phyloP scores from a whole-genome alignment of 2,113 vertebrate species.

The Neodon shergylaensis region DNA sequence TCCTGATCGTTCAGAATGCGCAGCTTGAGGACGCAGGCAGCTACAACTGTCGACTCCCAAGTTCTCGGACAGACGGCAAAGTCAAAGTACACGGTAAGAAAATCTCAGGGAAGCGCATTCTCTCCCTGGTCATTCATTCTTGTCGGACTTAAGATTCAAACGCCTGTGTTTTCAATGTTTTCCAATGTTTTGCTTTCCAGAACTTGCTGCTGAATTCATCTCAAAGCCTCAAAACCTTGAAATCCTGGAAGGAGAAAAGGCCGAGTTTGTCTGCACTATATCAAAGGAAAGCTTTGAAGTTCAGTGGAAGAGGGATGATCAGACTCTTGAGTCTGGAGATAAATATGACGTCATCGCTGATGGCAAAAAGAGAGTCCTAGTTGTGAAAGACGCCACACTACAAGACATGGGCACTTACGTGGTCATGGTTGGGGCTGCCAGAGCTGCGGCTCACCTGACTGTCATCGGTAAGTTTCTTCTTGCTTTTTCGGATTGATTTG shows the following conservation, averaged over 20 bases:
- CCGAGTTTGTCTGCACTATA: conserved; percentile 95
- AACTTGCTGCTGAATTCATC: conserved; percentile 97
- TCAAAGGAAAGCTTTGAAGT: conserved; percentile 95
- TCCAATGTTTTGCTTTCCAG: conserved; percentile 83
- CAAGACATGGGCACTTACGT: conserved; percentile 93
- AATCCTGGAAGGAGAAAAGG: conserved; percentile 96
- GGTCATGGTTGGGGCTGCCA: conserved; percentile 90
- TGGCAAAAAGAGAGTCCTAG: conserved; percentile 93
- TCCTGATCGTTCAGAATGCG: conserved; percentile 92
- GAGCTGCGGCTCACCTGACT: conserved; percentile 91
- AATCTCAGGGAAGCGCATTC: not conserved
- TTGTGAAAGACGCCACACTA: conserved; percentile 90
- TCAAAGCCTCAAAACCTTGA: conserved; percentile 93
- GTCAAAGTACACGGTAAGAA: conserved; percentile 93
- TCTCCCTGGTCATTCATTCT: not conserved
- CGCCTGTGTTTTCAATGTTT: not conserved
- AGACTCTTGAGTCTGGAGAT: conserved; percentile 89
- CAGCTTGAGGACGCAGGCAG: conserved; percentile 91
- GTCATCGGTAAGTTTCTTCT: conserved; percentile 91
- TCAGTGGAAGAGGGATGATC: conserved; percentile 92
- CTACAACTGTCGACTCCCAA: conserved; percentile 93
- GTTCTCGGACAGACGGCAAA: conserved; percentile 88
- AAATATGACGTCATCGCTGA: conserved; percentile 94
- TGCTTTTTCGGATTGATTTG: not conserved
- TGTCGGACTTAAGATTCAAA: not conserved